A percentile compares a stretch with the other conserved stretches of the same genome.
Evolutionary conservation across 2,113 vertebrate genomes (phyloP).

Genomic region (Anoura caudifer): DNA sequence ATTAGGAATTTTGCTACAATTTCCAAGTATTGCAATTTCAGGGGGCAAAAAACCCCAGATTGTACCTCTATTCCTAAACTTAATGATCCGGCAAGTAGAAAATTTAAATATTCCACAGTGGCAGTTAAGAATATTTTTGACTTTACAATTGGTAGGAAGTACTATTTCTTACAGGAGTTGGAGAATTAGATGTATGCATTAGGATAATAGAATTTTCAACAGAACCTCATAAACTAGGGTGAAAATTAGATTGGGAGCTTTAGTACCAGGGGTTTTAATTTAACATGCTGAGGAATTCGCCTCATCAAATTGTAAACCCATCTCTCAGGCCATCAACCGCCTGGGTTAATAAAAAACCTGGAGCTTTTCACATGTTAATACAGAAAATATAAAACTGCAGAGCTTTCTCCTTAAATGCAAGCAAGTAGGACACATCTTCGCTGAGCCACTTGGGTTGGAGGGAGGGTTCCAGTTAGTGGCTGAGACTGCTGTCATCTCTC

Average conservation of each 20-base stretch:
- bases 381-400: not conserved
- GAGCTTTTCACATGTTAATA: not conserved
- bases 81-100: not conserved
- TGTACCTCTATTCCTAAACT: not conserved
- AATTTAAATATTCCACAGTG: not conserved
- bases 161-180: not conserved
- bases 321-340: slow-evolving; percentile 36
- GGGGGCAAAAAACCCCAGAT: slow-evolving; percentile 43
- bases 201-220: not conserved
- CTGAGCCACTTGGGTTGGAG: not conserved
- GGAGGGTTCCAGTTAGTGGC: not conserved
- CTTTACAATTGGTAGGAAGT: not conserved
- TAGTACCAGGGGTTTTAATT: not conserved
- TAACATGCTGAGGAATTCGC: slow-evolving; percentile 3
- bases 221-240: not conserved
- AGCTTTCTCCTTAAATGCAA: not conserved
- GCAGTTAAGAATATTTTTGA: not conserved
- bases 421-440: not conserved
- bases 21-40: slow-evolving; percentile 40
- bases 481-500: not conserved
- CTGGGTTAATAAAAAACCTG: not conserved
- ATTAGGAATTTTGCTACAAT: not conserved
- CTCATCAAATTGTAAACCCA: slow-evolving; percentile 50
- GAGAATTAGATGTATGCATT: slow-evolving; percentile 41
- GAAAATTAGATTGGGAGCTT: slow-evolving; percentile 2